These are phyloP conservation scores for Conchocele bisecta DNA, from an alignment of 2,888 invertebrate species.

Conservation along the genomic window DNA sequence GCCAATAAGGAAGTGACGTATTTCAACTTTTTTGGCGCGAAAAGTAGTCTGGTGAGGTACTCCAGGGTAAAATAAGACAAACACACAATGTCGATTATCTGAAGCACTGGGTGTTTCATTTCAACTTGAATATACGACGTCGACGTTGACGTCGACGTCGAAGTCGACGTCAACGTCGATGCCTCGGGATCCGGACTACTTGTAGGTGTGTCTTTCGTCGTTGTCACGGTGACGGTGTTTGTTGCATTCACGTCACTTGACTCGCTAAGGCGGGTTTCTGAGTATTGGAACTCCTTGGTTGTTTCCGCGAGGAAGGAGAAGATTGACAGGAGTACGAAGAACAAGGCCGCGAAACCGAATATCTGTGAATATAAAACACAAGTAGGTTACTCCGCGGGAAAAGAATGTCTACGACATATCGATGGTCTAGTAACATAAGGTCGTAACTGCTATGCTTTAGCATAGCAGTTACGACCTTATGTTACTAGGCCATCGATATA, in stretches of 20 bases:
- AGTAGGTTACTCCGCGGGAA: too few species aligned
- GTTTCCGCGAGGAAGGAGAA: conserved; percentile 51
- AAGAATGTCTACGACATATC: too few species aligned
- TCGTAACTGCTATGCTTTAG: too few species aligned
- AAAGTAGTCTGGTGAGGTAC: conserved; percentile 47
- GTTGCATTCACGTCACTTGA: background rate
- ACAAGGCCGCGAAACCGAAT: conserved; percentile 33
- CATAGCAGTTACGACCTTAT: background rate
- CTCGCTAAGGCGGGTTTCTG: background rate
- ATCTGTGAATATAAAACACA: too few species aligned
- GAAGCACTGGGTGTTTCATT: conserved; percentile 48
- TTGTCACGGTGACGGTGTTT: background rate
- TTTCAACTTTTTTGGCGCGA: conserved; percentile 35
- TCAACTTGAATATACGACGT: background rate
- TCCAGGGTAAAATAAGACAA: conserved; percentile 60
- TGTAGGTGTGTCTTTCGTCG: background rate
- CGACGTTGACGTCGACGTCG: background rate
- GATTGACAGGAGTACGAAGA: conserved; percentile 48
- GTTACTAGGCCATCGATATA: too few species aligned
- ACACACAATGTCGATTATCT: conserved; percentile 54
- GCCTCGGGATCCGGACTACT: background rate
- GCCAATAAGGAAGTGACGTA: conserved; percentile 56
- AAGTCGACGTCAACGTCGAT: background rate
- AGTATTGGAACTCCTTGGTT: conserved; percentile 22
- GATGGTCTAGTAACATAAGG: too few species aligned